These are phyloP conservation scores for Limnephilus lunatus DNA, from an alignment of 2,888 invertebrate species.

Conservation along the genomic window DNA sequence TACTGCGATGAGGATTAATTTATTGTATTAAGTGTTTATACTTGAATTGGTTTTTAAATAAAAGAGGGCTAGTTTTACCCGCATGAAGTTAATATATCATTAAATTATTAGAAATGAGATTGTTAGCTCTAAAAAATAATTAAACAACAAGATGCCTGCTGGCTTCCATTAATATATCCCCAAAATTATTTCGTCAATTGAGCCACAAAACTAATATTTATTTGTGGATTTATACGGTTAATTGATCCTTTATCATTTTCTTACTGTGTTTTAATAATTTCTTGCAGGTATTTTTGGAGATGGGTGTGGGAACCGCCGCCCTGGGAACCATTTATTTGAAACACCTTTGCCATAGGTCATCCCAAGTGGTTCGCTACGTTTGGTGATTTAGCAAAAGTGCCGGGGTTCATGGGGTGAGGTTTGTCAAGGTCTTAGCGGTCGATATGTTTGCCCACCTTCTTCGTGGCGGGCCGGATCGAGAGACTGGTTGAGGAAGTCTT, in stretches of 20 bases:
- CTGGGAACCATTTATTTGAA: too few relatives aligned
- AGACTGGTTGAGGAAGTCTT: too few relatives aligned
- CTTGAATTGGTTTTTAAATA: background rate
- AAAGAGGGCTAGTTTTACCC: background rate
- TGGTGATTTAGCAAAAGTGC: too few relatives aligned
- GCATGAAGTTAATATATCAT: background rate
- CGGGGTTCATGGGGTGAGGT: too few relatives aligned
- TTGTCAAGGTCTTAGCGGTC: too few relatives aligned
- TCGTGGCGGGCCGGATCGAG: too few relatives aligned
- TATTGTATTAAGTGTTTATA: background rate
- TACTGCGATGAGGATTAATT: background rate
- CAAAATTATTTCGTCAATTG: background rate
- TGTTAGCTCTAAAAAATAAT: background rate
- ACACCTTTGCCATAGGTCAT: too few relatives aligned
- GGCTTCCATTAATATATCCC: background rate
- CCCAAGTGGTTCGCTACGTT: too few relatives aligned
- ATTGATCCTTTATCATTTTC: background rate
- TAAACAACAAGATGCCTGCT: background rate
- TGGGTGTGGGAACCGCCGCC: too few relatives aligned
- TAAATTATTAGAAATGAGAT: background rate
- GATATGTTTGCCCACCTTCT: too few relatives aligned
- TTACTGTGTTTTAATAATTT: background rate
- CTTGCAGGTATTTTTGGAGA: too few relatives aligned
- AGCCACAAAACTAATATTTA: background rate
- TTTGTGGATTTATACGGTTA: background rate